phyloP scores from a whole-genome alignment of 1,140 invertebrate species.

The Helicoverpa zea region DNA sequence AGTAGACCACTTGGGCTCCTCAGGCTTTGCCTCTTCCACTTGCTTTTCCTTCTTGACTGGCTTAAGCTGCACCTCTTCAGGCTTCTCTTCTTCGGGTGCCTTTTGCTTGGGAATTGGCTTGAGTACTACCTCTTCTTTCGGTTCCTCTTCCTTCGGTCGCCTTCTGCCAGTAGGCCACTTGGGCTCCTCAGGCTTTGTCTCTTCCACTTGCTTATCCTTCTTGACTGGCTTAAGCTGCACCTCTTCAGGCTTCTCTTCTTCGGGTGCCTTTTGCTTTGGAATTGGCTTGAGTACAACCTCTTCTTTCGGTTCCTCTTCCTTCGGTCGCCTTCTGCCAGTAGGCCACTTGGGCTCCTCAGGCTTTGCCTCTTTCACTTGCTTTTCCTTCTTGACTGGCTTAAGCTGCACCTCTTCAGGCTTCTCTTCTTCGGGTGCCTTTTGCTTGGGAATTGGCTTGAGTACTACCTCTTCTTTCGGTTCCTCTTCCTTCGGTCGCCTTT shows the following conservation, averaged over 20 bases:
- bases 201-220: constrained; percentile 69
- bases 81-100: constrained; percentile 52
- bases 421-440: constrained; percentile 53
- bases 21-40: constrained; percentile 49
- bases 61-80: constrained; percentile 56
- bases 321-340: constrained; percentile 58
- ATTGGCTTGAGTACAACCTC: constrained; percentile 62
- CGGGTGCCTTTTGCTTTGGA: constrained; percentile 45
- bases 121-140: constrained; percentile 50
- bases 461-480: constrained; percentile 51
- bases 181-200: constrained; percentile 28
- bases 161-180: not conserved
- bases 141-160: not conserved
- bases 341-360: constrained; percentile 54
- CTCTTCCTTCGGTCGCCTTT: too few relatives aligned
- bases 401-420: constrained; percentile 56
- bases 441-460: constrained; percentile 50
- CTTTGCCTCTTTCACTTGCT: constrained; percentile 48
- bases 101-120: constrained; percentile 55
- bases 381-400: constrained; percentile 54
- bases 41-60: constrained; percentile 53
- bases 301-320: constrained; percentile 59
- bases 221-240: constrained; percentile 61
- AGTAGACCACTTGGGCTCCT: constrained; percentile 53
- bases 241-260: constrained; percentile 53